Conservation (phyloP, 2,113 vertebrate genomes). For the Leiothrix lutea region DNA sequence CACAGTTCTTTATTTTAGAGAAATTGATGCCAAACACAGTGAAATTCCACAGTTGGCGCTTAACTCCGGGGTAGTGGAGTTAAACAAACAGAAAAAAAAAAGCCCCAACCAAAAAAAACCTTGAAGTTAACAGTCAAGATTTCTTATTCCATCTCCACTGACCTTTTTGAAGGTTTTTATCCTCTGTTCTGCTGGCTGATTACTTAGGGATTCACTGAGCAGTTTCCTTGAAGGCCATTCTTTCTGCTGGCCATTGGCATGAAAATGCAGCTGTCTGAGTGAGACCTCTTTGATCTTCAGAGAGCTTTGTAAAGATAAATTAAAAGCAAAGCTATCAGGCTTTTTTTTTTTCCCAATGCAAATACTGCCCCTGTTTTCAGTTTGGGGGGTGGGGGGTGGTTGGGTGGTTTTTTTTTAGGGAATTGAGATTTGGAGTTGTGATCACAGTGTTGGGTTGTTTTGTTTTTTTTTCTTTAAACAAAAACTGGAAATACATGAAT, state of each 20-base stretch:
- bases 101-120: background rate
- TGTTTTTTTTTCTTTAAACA: background rate
- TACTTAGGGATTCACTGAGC: conserved; percentile 64
- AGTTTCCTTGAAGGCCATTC: conserved; percentile 61
- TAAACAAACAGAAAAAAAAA: background rate
- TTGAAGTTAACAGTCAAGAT: background rate
- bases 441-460: background rate
- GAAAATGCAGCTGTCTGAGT: conserved; percentile 58
- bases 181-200: conserved; percentile 54
- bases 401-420: background rate
- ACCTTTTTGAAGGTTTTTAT: conserved; percentile 55
- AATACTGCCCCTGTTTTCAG: conserved; percentile 42
- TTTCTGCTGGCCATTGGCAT: conserved; percentile 59
- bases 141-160: background rate
- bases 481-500: background rate
- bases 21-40: background rate
- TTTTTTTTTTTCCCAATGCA: conserved; percentile 49
- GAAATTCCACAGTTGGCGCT: background rate
- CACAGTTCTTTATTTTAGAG: background rate
- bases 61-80: background rate
- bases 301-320: conserved; percentile 65
- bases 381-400: too few species aligned
- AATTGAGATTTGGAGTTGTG: background rate
- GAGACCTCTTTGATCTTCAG: conserved; percentile 71
- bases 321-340: conserved; percentile 60